Evolutionary conservation across 2,888 invertebrate species (phyloP), one percentile per base, ranked within the genome.

Genomic region (Uloborus plumipes): DNA sequence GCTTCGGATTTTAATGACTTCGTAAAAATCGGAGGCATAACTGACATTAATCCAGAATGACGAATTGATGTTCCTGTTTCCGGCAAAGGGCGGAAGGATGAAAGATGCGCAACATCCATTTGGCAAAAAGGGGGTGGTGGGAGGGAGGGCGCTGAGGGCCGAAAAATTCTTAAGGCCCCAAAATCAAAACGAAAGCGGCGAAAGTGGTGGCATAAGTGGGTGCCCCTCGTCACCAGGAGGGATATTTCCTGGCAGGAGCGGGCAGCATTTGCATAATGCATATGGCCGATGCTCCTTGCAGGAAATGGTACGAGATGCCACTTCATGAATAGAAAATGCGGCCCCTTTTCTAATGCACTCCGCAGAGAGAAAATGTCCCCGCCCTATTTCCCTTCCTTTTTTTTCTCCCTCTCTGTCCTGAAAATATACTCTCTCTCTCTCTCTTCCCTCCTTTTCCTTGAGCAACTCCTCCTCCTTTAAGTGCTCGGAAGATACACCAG

Each of bases 241-340:
- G 77, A 78, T 71, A 78, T 78, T 78, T 78, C 77, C 77, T 71
- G 70, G 22, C 16, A 31, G 53, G 55, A 50, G 59, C 69, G 49
- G 49, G 49, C 18, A 50, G 55, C 64, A 81, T 81, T 74, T 81
- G 80, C 80, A 81, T 81, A 81, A 81, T 81, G 80, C 80, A 81
- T 81, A 81, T 75, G 80, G 64, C 74, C 67, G 66, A 26, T 62
- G 66, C 51, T 59, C 51, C 58, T 53, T 74, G 70, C 80, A 74
- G 80, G 79, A 80, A 80, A 80, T 69, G 73, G 67, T 55, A 80
- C 64, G 58, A 65, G 55, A 71, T 65, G 72, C 58, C 31, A 58
- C 72, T 71, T 69, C 55, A 80, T 80, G 79, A 80, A 80, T 80
- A 80, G 79, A 80, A 73, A 73, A 80, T 80, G 79, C 72, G 66